Percentiles rank a stretch among this genome's conserved stretches.
phyloP scores from a whole-genome alignment of 2,113 vertebrate species.

The Eptesicus fuscus region DNA sequence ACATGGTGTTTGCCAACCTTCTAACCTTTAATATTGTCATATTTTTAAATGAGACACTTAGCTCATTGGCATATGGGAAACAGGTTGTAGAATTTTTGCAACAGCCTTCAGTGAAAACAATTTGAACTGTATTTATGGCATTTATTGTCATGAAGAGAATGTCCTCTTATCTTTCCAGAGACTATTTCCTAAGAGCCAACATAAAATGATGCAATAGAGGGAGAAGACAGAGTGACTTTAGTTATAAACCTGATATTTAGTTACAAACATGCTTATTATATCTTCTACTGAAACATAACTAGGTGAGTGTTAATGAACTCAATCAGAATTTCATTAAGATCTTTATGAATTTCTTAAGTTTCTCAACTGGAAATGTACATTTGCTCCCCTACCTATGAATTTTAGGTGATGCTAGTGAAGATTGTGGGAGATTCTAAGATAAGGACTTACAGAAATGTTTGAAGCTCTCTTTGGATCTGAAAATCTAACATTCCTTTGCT shows the following conservation, averaged over 20 bases:
- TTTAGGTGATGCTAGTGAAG: constrained; percentile 7
- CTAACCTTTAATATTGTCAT: neutral
- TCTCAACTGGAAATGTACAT: neutral
- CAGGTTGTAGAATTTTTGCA: neutral
- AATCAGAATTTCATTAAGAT: neutral
- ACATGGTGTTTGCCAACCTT: neutral
- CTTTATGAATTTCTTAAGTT: constrained; percentile 11
- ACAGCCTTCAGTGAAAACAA: neutral
- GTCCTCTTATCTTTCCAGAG: neutral
- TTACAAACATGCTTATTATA: neutral
- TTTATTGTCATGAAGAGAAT: neutral
- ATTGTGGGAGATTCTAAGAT: neutral
- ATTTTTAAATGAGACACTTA: constrained; percentile 20
- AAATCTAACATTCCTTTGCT: neutral
- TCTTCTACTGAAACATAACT: neutral
- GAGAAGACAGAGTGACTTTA: neutral
- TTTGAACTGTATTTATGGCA: neutral
- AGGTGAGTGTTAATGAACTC: neutral
- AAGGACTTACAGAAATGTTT: neutral
- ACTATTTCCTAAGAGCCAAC: constrained; percentile 30
- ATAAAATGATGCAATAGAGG: neutral
- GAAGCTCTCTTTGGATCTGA: neutral
- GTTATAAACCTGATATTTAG: neutral
- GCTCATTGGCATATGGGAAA: neutral
- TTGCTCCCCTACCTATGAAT: neutral